A percentile compares a stretch with the other conserved stretches of the same genome.
phyloP scores from a whole-genome alignment of 2,113 vertebrate species.

The Psophia crepitans region DNA sequence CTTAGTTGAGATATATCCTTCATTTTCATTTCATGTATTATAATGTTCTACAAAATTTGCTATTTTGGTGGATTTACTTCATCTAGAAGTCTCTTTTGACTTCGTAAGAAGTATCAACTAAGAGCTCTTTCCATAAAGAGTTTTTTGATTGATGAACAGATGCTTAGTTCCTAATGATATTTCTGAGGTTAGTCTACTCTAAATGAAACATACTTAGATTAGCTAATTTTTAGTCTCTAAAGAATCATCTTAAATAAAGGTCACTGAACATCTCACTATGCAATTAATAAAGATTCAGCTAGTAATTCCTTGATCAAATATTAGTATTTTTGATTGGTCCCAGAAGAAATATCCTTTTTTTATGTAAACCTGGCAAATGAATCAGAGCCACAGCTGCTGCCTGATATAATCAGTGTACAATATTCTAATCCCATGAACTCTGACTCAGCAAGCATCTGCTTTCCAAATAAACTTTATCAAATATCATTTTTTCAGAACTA shows the following conservation, averaged over 20 bases:
- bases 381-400: constrained; percentile 57
- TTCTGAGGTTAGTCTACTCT: constrained; percentile 32
- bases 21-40: background rate
- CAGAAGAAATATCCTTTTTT: constrained; percentile 57
- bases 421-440: constrained; percentile 56
- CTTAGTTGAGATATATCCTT: background rate
- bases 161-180: background rate
- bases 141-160: constrained; percentile 37
- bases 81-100: background rate
- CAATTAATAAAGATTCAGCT: constrained; percentile 58
- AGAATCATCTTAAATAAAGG: constrained; percentile 51
- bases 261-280: constrained; percentile 7
- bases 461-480: constrained; percentile 44
- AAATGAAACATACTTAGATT: constrained; percentile 40
- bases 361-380: constrained; percentile 50
- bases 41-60: background rate
- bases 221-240: constrained; percentile 20
- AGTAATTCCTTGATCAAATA: constrained; percentile 60
- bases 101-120: background rate
- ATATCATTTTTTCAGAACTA: background rate
- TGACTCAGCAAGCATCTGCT: constrained; percentile 63
- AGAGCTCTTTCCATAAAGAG: background rate
- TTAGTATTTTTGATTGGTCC: constrained; percentile 64
- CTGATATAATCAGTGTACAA: constrained; percentile 52
- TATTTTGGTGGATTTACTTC: background rate